phyloP scores from a whole-genome alignment of 2,113 vertebrate genomes.

The Elaphurus davidianus region DNA sequence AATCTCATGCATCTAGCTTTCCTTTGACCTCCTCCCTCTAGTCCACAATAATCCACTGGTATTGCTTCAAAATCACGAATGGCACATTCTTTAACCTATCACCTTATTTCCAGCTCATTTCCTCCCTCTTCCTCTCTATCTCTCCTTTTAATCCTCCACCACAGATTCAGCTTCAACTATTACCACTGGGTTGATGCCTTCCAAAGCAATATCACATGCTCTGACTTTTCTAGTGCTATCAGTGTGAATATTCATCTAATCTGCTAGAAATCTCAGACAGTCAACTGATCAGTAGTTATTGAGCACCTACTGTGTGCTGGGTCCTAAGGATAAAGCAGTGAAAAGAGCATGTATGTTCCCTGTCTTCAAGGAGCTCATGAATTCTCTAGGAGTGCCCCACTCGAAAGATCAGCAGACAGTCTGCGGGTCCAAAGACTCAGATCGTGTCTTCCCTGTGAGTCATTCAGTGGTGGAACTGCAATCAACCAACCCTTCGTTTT shows the following conservation, averaged over 20 bases:
- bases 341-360: neutral
- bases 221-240: neutral
- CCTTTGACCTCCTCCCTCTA: neutral
- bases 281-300: neutral
- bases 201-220: neutral
- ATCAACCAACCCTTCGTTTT: neutral
- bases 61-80: neutral
- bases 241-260: neutral
- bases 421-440: accelerated
- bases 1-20: neutral
- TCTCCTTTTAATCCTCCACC: neutral
- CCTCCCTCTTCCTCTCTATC: neutral
- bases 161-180: neutral
- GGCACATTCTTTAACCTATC: neutral
- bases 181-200: neutral
- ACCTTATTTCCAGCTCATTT: neutral
- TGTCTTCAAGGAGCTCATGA: neutral
- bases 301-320: neutral
- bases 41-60: neutral
- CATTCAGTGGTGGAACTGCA: neutral
- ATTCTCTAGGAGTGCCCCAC: neutral
- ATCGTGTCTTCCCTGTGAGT: neutral
- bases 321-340: neutral
- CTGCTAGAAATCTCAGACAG: neutral
- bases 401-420: neutral